Conservation (phyloP, 2,888 invertebrate genomes). For the Harpalus rufipes region DNA sequence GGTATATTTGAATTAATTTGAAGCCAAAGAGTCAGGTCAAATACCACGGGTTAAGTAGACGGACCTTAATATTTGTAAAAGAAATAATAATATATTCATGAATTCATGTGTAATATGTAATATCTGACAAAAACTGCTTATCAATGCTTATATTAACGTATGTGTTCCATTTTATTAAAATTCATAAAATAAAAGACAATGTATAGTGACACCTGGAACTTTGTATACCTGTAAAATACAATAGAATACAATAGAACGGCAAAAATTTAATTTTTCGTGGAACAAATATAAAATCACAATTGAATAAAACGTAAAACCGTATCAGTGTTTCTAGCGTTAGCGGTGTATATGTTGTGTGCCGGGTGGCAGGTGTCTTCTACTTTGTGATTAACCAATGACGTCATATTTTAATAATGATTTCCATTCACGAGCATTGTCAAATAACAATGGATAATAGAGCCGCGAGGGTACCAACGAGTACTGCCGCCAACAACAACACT, state of each 20-base stretch:
- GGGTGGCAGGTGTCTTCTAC: conserved; percentile 73
- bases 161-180: neutral
- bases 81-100: neutral
- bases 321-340: conserved; percentile 28
- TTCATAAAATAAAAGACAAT: neutral
- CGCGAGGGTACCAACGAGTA: conserved; percentile 68
- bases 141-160: neutral
- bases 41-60: too few species aligned
- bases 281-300: conserved; percentile 24
- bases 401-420: conserved; percentile 75
- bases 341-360: neutral
- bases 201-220: conserved; percentile 31
- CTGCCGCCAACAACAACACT: conserved; percentile 24
- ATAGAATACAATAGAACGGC: conserved; percentile 3
- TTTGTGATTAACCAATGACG: conserved; percentile 72
- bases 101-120: neutral
- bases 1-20: too few species aligned
- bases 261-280: conserved; percentile 36
- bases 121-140: neutral
- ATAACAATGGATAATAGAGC: conserved; percentile 74
- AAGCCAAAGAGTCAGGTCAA: too few species aligned
- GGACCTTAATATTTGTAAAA: neutral
- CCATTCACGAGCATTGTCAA: conserved; percentile 75
- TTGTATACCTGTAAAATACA: neutral
- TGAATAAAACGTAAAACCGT: conserved; percentile 26